Conservation (phyloP, 2,113 vertebrate species). For the Gallinago media region DNA sequence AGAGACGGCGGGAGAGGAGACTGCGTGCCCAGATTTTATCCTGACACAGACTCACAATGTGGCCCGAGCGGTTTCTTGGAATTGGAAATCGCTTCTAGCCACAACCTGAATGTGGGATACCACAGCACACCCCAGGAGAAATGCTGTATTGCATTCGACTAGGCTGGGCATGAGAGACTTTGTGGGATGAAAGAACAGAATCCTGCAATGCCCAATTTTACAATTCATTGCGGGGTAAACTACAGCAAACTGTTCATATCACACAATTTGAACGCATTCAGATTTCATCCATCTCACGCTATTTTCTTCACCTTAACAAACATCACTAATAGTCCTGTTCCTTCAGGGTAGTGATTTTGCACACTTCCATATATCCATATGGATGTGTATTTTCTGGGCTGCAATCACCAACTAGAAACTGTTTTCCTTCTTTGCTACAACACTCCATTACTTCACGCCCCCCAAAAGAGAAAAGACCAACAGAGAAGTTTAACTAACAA, state of each 20-base stretch:
- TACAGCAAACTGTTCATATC: background rate
- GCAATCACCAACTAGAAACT: background rate
- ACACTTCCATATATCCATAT: background rate
- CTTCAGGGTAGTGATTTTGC: background rate
- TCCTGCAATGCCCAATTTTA: background rate
- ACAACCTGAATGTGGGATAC: background rate
- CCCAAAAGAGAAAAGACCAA: background rate
- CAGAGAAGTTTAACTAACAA: background rate
- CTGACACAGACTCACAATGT: fast-evolving
- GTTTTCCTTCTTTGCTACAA: background rate
- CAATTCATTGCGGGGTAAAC: background rate
- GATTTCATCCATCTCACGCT: background rate
- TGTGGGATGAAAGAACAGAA: background rate
- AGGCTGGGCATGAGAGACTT: background rate
- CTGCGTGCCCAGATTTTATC: background rate
- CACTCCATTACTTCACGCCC: background rate
- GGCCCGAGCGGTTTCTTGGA: background rate
- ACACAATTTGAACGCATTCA: background rate
- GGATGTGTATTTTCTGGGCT: background rate
- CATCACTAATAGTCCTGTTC: background rate
- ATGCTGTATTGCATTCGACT: background rate
- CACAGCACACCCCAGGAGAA: background rate
- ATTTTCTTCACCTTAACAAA: background rate
- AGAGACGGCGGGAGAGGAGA: background rate
- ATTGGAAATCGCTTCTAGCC: background rate